Percentiles rank a stretch among this genome's conserved stretches.
Conservation (phyloP, 2,797 vertebrate genomes). For the Channa striata region DNA sequence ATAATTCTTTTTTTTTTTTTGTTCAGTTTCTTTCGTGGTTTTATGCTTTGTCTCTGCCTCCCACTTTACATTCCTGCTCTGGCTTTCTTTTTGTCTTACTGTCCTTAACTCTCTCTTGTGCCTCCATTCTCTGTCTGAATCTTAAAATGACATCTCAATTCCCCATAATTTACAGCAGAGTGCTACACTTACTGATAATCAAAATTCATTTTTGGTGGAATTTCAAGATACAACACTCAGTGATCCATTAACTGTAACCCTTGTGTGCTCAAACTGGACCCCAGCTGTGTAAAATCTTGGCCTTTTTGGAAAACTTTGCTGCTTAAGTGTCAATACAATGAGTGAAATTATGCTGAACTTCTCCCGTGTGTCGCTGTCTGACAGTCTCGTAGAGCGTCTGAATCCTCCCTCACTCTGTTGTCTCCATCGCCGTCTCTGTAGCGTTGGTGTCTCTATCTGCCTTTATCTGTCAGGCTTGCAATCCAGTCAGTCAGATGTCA, state of each 20-base stretch:
- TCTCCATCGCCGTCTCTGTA: conserved; percentile 55
- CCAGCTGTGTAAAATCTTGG: conserved; percentile 28
- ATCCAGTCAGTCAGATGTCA: conserved; percentile 65
- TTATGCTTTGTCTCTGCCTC: conserved; percentile 61
- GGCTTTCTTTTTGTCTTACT: conserved; percentile 57
- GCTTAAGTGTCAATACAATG: conserved; percentile 32
- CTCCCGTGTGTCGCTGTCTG: conserved; percentile 21
- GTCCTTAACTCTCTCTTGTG: conserved; percentile 35
- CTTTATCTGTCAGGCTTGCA: conserved; percentile 59
- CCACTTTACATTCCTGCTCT: conserved; percentile 62
- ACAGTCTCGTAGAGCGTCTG: conserved; percentile 20
- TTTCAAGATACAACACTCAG: conserved; percentile 41
- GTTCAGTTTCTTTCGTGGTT: conserved; percentile 56
- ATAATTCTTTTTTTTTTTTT: conserved; percentile 78
- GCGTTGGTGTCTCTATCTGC: conserved; percentile 53
- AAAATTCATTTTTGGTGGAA: conserved; percentile 54
- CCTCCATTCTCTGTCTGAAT: conserved; percentile 51
- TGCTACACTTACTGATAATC: conserved; percentile 54
- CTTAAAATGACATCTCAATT: conserved; percentile 58
- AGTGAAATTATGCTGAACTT: conserved; percentile 38
- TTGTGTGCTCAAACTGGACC: conserved; percentile 42
- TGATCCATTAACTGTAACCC: conserved; percentile 35
- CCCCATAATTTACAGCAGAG: conserved; percentile 60
- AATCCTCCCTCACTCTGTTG: conserved; percentile 41
- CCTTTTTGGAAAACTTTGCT: conserved; percentile 45